These are phyloP conservation scores for Drosophila peninsularis DNA, from an alignment of 2,888 invertebrate genomes.

Conservation along the genomic window DNA sequence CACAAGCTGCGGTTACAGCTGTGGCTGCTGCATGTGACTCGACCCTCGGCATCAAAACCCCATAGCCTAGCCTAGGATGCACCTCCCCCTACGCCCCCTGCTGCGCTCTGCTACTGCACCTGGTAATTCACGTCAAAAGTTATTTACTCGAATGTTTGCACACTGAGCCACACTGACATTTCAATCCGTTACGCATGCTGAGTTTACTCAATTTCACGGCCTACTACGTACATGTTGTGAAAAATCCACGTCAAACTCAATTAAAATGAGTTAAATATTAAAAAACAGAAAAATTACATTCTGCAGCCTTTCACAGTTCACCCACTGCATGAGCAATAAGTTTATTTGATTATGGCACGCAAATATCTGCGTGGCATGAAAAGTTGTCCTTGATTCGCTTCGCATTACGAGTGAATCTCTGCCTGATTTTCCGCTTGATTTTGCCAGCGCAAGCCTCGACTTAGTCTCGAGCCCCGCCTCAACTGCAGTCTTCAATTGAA, in stretches of 20 bases:
- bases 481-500: conserved; percentile 1
- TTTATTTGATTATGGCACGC: conserved; percentile 5
- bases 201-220: background rate
- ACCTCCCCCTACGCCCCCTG: too few species aligned
- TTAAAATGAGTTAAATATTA: conserved; percentile 14
- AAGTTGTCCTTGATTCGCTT: background rate
- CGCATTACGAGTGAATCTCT: background rate
- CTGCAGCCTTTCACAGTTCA: background rate
- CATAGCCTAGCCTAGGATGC: too few species aligned
- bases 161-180: conserved; percentile 21
- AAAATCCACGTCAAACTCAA: conserved; percentile 13
- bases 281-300: background rate
- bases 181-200: conserved; percentile 1
- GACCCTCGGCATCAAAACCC: background rate
- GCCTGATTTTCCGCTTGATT: conserved; percentile 8
- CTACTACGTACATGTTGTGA: conserved; percentile 1
- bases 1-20: conserved; percentile 53
- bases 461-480: background rate
- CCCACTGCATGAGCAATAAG: background rate
- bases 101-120: conserved; percentile 18
- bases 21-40: conserved; percentile 59
- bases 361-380: background rate
- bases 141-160: conserved; percentile 55
- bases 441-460: background rate
- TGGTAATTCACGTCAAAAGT: conserved; percentile 62